phyloP scores from a whole-genome alignment of 1,140 invertebrate species.

The Ostrea denselamellosa region DNA sequence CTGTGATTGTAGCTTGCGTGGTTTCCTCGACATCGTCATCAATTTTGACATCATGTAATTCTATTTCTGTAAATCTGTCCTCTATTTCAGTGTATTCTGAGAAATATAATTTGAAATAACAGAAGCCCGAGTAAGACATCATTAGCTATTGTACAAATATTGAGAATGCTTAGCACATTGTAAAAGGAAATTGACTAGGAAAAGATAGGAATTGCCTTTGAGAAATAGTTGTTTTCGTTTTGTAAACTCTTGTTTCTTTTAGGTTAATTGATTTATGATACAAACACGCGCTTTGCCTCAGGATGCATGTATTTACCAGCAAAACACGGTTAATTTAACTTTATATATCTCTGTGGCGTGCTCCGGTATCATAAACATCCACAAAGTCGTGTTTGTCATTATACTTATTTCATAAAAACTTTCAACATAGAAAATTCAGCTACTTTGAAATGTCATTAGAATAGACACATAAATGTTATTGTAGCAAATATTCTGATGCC shows the following conservation, averaged over 20 bases:
- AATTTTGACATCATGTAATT: neutral
- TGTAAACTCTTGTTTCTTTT: neutral
- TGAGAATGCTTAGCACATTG: too few relatives aligned
- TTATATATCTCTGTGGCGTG: neutral
- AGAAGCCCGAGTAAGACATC: neutral
- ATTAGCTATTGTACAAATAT: too few relatives aligned
- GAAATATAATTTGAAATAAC: neutral
- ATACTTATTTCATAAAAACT: too few relatives aligned
- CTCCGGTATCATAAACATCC: neutral
- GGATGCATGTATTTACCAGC: neutral
- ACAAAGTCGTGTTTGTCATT: neutral
- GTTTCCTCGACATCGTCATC: neutral
- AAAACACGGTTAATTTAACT: neutral
- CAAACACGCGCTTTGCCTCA: neutral
- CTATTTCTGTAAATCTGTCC: neutral
- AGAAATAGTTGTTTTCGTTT: neutral
- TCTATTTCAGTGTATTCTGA: constrained; percentile 10
- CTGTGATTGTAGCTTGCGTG: neutral
- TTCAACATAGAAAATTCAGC: too few relatives aligned
- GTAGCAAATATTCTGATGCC: too few relatives aligned
- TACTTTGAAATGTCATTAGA: too few relatives aligned
- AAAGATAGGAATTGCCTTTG: neutral
- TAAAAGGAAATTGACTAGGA: too few relatives aligned
- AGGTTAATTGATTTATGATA: neutral
- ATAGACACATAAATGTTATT: too few relatives aligned